Conservation (phyloP, 2,888 invertebrate genomes). For the Pristionchus mayeri region DNA sequence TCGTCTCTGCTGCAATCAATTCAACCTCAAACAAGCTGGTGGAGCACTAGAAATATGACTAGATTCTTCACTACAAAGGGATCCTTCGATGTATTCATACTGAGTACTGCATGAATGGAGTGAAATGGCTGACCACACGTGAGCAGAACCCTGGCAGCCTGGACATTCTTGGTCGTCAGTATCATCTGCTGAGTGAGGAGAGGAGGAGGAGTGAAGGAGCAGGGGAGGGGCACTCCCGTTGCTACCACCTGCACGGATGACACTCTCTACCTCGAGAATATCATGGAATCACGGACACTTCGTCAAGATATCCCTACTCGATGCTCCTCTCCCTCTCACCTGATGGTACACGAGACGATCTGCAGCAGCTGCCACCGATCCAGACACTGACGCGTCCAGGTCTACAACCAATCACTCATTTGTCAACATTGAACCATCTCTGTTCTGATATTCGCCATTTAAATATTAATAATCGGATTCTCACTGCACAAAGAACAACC, state of each 20-base stretch:
- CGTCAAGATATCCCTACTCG: no score
- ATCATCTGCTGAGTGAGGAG: conserved; percentile 33
- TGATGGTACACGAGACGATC: conserved; percentile 46
- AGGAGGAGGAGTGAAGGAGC: conserved; percentile 38
- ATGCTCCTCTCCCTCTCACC: not conserved
- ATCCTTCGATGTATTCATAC: no score
- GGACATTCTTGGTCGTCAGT: conserved; percentile 95
- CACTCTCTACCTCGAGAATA: not conserved
- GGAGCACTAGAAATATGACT: not conserved
- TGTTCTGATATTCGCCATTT: not conserved
- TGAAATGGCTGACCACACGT: conserved; percentile 82
- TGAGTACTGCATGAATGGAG: no score
- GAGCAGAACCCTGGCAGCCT: conserved; percentile 93
- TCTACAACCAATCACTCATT: not conserved
- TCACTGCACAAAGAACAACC: no score
- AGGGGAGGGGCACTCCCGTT: conserved; percentile 91
- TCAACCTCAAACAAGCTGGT: no score
- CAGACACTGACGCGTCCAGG: conserved; percentile 5
- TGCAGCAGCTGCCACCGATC: not conserved
- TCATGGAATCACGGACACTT: not conserved
- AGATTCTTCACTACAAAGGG: not conserved
- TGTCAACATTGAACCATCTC: not conserved
- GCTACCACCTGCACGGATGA: conserved; percentile 99
- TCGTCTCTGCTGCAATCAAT: conserved; percentile 27
- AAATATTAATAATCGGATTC: no score